These are phyloP conservation scores for Indicator indicator DNA, from an alignment of 2,113 vertebrate species.

Conservation along the genomic window DNA sequence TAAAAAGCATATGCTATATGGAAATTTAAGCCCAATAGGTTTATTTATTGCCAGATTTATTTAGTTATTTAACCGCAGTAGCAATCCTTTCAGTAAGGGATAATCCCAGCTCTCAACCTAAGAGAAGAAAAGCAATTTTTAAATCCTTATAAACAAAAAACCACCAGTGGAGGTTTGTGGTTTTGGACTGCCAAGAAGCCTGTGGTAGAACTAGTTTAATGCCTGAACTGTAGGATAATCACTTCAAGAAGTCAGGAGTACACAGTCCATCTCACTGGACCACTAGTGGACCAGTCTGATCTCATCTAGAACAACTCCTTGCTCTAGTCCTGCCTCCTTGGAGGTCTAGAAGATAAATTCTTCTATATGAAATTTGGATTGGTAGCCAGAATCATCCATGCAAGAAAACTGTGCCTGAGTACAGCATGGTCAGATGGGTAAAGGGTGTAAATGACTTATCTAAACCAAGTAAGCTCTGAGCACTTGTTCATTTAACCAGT, in stretches of 20 bases:
- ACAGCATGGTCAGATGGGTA: not conserved
- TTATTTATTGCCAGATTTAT: not conserved
- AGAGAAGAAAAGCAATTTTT: not conserved
- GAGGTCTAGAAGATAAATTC: not conserved
- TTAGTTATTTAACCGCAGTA: not conserved
- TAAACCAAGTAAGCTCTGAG: conserved; percentile 3
- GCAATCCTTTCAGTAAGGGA: not conserved
- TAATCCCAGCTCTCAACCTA: not conserved
- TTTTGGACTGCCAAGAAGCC: not conserved
- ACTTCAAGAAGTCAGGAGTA: not conserved
- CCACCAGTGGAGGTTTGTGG: not conserved
- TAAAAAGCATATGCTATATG: not conserved
- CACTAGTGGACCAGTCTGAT: not conserved
- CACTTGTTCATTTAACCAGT: conserved; percentile 19
- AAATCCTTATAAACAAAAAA: not conserved
- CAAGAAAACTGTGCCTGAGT: not conserved
- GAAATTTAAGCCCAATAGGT: not conserved
- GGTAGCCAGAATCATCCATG: not conserved
- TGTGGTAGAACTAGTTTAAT: not conserved
- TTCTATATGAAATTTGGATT: not conserved
- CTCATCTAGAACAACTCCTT: not conserved
- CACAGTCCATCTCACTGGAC: no score
- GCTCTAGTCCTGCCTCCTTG: not conserved
- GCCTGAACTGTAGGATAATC: not conserved
- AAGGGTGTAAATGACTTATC: not conserved